These are phyloP conservation scores for Aplysina aerophoba DNA, from an alignment of 37 sponge, comb jelly and placozoan genomes.

Conservation along the genomic window DNA sequence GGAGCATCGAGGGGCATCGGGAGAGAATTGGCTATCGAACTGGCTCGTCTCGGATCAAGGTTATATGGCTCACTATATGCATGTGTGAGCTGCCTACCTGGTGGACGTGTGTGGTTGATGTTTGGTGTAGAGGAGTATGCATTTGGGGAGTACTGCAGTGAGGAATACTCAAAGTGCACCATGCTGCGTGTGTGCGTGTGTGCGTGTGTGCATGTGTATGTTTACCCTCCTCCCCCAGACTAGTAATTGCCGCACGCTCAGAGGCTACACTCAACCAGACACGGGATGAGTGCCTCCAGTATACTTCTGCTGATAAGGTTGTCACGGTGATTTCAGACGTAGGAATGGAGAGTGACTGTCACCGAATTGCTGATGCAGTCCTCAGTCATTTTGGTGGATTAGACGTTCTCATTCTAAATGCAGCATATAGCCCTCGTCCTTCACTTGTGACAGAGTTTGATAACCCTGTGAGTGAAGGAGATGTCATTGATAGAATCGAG, in stretches of 20 bases:
- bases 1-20: slow-evolving; percentile 66
- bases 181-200: too few relatives aligned
- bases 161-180: background rate
- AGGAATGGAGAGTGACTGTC: slow-evolving; percentile 52
- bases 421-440: slow-evolving; percentile 38
- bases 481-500: too few relatives aligned
- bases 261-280: slow-evolving; percentile 38
- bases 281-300: slow-evolving; percentile 14
- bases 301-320: slow-evolving; percentile 33
- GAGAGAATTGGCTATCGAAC: slow-evolving; percentile 46
- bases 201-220: too few relatives aligned
- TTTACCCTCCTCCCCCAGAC: background rate
- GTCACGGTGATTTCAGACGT: slow-evolving; percentile 53
- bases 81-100: too few relatives aligned
- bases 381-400: slow-evolving; percentile 51
- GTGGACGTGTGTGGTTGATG: too few relatives aligned
- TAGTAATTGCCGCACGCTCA: slow-evolving; percentile 58
- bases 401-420: slow-evolving; percentile 66
- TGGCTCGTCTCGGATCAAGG: slow-evolving; percentile 51
- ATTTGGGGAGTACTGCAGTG: background rate
- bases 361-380: slow-evolving; percentile 36
- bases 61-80: too few relatives aligned
- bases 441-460: slow-evolving; percentile 9
- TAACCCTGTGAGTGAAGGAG: slow-evolving; percentile 44
- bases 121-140: too few relatives aligned